Percentiles rank a stretch among this genome's conserved stretches.
Evolutionary conservation across 1,140 invertebrate species (phyloP).

Genomic region (Leptinotarsa undecemlineata): DNA sequence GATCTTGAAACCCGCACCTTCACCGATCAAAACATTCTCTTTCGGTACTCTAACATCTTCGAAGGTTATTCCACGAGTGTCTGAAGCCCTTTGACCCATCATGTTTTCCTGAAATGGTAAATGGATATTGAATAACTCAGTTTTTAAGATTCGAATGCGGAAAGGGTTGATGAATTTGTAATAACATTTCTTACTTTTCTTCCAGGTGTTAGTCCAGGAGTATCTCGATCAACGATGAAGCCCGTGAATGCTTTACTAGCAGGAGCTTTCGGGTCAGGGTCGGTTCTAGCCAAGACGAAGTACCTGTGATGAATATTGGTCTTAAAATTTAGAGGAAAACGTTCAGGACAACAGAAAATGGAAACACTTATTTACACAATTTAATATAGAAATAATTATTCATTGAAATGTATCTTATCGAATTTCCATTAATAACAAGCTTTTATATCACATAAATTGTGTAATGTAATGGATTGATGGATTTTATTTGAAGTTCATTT

Average conservation of each 20-base stretch:
- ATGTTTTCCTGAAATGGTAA: slow-evolving; percentile 74
- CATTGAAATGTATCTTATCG: too few relatives aligned
- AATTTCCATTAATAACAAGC: too few relatives aligned
- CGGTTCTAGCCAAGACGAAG: slow-evolving; percentile 92
- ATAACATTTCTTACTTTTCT: slow-evolving; percentile 70
- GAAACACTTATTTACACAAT: too few relatives aligned
- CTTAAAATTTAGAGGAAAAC: too few relatives aligned
- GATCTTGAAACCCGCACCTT: slow-evolving; percentile 94
- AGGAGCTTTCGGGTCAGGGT: slow-evolving; percentile 90
- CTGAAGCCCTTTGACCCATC: slow-evolving; percentile 96
- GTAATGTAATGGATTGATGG: too few relatives aligned
- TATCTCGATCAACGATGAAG: slow-evolving; percentile 92
- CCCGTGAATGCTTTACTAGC: slow-evolving; percentile 88
- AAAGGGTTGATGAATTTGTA: neutral
- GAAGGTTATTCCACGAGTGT: slow-evolving; percentile 95
- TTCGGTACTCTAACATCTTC: slow-evolving; percentile 95
- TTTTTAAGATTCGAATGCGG: too few relatives aligned
- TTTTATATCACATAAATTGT: too few relatives aligned
- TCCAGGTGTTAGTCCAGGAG: slow-evolving; percentile 84
- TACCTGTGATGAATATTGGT: slow-evolving; percentile 64
- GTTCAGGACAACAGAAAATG: too few relatives aligned
- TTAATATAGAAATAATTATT: too few relatives aligned
- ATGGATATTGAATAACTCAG: too few relatives aligned
- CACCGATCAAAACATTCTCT: slow-evolving; percentile 87
- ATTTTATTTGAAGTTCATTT: too few relatives aligned